Base-by-base conservation (phyloP, 2,113 vertebrate species). In the Lamprotornis superbus region DNA sequence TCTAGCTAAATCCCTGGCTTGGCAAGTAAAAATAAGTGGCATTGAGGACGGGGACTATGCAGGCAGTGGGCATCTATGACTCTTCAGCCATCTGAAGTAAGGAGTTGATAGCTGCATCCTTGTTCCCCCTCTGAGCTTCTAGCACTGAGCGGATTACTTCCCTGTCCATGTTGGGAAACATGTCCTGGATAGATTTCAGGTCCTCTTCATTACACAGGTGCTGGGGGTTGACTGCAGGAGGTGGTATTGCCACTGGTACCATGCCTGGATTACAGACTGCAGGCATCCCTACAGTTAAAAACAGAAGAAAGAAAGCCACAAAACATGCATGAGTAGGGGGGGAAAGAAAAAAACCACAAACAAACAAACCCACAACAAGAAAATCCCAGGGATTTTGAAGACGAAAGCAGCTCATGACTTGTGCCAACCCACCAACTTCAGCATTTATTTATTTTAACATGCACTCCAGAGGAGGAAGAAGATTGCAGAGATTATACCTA, bases 31-130 rank as follows among this genome's bases (percentile, higher is more conserved):
- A 86, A 18, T 76, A 92, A 49, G 89, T 82, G 96, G 95, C 59
- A 42, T 83, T 3, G 0, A 60, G 89, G 89, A 40, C 0, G 2
- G 35, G 60, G 40, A 90, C 80, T 87, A 55, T 6, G 76, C 25
- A 31, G 42, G 30, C 74, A 68, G 52, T 27, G 37, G 33, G 22
- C 20, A 57, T 84, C 98, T 99, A 99, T 47, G 99, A 98, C 93
- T 99, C 99, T 94, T 99, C 99, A 6, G 98, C 98, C 98, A 99
- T 99, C 98, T 99, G 99, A 93, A 99, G 98, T 95, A 99, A 98
- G 13, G 99, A 99, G 97, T 99, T 99, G 97, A 99, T 98, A 94
- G 99, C 99, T 19, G 98, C 98, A 20, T 99, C 99, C 94, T 98
- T 98, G 98, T 98, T 98, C 9, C 99, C 99, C 49, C 98, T 97